Percentiles rank a stretch among this genome's conserved stretches.
Evolutionary conservation across 2,888 invertebrate species (phyloP).

Genomic region (Melanophora roralis): DNA sequence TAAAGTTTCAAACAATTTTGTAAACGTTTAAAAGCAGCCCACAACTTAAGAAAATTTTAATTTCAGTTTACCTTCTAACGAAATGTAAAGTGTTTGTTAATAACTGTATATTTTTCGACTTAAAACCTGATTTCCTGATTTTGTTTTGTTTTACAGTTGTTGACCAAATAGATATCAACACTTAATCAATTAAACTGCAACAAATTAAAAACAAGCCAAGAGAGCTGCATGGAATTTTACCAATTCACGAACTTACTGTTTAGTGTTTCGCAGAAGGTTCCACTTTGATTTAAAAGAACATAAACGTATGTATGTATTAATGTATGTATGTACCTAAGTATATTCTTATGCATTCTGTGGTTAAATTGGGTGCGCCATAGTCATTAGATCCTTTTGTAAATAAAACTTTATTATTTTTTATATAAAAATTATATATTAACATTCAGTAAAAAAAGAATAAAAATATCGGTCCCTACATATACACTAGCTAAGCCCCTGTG

Average conservation of each 20-base stretch:
- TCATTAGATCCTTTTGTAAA: too few species aligned
- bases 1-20: not conserved
- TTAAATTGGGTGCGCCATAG: too few species aligned
- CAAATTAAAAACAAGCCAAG: not conserved
- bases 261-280: too few species aligned
- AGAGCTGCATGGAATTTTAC: not conserved
- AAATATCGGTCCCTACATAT: too few species aligned
- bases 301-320: too few species aligned
- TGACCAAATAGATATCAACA: constrained; percentile 43
- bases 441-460: too few species aligned
- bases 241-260: not conserved
- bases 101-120: not conserved
- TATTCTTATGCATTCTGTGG: too few species aligned
- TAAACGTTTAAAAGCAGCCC: not conserved
- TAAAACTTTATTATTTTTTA: too few species aligned
- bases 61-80: not conserved
- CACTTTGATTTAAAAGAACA: too few species aligned
- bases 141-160: constrained; percentile 6
- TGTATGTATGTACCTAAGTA: too few species aligned
- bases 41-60: constrained; percentile 13
- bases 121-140: not conserved
- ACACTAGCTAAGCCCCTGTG: too few species aligned
- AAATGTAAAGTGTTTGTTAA: constrained; percentile 3
- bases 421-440: too few species aligned
- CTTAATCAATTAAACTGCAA: constrained; percentile 27